Base-by-base conservation (phyloP, 2,797 vertebrate species). In the Anas acuta region DNA sequence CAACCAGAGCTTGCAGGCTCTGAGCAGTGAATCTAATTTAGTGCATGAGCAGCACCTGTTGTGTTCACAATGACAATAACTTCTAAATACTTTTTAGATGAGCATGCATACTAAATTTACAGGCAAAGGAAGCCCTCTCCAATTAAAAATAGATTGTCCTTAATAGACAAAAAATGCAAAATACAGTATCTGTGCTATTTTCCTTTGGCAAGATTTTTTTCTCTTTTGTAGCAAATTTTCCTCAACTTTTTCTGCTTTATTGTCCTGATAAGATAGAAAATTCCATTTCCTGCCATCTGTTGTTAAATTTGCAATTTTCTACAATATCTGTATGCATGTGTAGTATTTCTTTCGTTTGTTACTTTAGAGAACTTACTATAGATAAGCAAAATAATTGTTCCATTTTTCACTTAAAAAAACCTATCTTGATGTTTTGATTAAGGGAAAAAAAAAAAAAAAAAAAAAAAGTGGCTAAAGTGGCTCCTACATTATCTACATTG, bases 231-330 rank as follows among this genome's bases (percentile, higher is more conserved):
- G 89, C 53, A 92, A 76, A 54, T 87, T 90, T 79, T 87, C 74
- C 32, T 69, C 69, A 77, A 87, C 61, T 74, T 67, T 80, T 93
- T 65, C 81, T 77, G 19, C 32, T 92, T 96, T 93, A 93, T 72
- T 85, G 74, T 61, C 89, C 87, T 85, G 79, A 83, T 67, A 92
- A 93, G 69, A 85, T 13, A 77, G 69, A 30, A 87, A 92, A 90
- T 85, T 90, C 78, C 30, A 87, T 84, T 96, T 95, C 75, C 81
- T 72, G 57, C 81, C 72, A 84, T 95, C 94, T 95, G 93, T 53
- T 90, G 61, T 41, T 77, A 84, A 74, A 90, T 87, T 73, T 85
- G 37, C 28, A 57, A 35, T 76, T 87, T 94, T 85, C 78, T 43
- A 54, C 32, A 49, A 77, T 61, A 72, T 87, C 30, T 32, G n/a